A percentile compares a stretch with the other conserved stretches of the same genome.
Conservation (phyloP, 2,888 invertebrate species). For the Melitaea athalia region DNA sequence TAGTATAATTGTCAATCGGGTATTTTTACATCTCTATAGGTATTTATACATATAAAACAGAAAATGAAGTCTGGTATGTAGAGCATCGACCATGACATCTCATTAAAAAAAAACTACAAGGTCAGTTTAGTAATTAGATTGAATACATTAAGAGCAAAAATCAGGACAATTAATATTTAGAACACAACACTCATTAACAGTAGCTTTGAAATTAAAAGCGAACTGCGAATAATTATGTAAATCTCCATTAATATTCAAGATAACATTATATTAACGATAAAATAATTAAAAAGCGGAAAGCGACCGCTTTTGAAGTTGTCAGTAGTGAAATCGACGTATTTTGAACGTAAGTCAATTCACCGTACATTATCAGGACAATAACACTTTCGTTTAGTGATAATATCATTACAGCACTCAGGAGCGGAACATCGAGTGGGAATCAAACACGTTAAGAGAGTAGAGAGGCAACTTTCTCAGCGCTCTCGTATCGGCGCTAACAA, state of each 20-base stretch:
- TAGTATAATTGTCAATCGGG: no score
- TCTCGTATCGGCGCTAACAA: slow-evolving; percentile 54
- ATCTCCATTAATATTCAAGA: slow-evolving; percentile 2
- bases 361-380: slow-evolving; percentile 28
- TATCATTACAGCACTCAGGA: slow-evolving; percentile 46
- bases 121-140: slow-evolving; percentile 19
- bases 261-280: not conserved
- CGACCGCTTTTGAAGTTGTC: not conserved
- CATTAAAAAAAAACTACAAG: slow-evolving; percentile 24
- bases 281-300: not conserved
- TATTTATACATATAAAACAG: slow-evolving; percentile 11
- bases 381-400: slow-evolving; percentile 41
- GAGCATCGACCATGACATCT: slow-evolving; percentile 34
- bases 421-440: slow-evolving; percentile 54
- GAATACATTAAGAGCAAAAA: slow-evolving; percentile 26
- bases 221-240: slow-evolving; percentile 10
- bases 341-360: not conserved
- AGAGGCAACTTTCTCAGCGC: slow-evolving; percentile 72
- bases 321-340: slow-evolving; percentile 6
- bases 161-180: slow-evolving; percentile 28
- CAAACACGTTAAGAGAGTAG: slow-evolving; percentile 66
- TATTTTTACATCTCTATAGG: no score
- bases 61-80: slow-evolving; percentile 24
- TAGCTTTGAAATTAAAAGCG: slow-evolving; percentile 13
- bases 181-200: slow-evolving; percentile 10